phyloP scores from a whole-genome alignment of 2,797 vertebrate genomes.

The Ciconia nigra region DNA sequence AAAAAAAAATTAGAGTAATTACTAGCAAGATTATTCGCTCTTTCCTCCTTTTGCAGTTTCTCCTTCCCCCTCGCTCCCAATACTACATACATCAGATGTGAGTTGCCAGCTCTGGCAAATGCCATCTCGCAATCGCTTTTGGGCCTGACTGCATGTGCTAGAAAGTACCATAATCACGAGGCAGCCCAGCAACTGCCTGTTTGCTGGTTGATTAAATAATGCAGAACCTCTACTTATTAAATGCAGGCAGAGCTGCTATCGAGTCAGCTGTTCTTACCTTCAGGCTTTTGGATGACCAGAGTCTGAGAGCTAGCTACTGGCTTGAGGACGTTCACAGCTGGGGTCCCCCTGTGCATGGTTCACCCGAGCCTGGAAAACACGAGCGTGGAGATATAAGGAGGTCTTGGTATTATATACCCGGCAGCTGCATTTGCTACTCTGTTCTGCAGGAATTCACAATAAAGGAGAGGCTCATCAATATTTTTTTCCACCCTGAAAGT shows the following conservation, averaged over 20 bases:
- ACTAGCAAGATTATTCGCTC: background rate
- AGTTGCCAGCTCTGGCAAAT: background rate
- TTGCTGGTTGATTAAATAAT: background rate
- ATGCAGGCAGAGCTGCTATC: background rate
- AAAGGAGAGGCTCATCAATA: background rate
- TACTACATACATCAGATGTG: rapidly evolving
- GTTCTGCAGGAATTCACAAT: background rate
- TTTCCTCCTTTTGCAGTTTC: background rate
- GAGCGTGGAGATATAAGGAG: background rate
- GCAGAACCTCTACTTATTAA: background rate
- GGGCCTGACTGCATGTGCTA: rapidly evolving
- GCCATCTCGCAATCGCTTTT: background rate
- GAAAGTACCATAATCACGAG: background rate
- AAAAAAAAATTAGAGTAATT: background rate
- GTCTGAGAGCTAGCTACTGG: background rate
- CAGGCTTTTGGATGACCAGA: background rate
- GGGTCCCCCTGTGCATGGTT: background rate
- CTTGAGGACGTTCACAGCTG: background rate
- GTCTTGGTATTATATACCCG: background rate
- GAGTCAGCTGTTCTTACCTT: background rate
- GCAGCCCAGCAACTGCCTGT: background rate
- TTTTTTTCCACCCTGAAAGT: background rate
- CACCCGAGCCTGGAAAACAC: background rate
- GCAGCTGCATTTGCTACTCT: background rate
- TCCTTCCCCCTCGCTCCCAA: background rate